phyloP scores from a whole-genome alignment of 2,113 vertebrate species.

The Rattus norvegicus region GRCr8 NC_086024.1:33139001-33139500 shows the following conservation, averaged over 20 bases:
- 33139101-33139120: conserved; percentile 1
- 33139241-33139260: not conserved
- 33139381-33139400: not conserved
- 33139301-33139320: too few species aligned
- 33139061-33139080: not conserved
- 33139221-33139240: not conserved
- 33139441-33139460: not conserved
- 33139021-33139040: not conserved
- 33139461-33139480: not conserved
- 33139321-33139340: too few species aligned
- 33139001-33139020: not conserved
- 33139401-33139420: not conserved
- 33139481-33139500: not conserved
- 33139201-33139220: not conserved
- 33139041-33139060: not conserved
- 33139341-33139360: not conserved
- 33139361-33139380: not conserved
- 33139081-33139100: not conserved
- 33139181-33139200: not conserved
- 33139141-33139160: not conserved
- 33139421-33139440: not conserved
- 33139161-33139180: not conserved
- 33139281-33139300: too few species aligned
- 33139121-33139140: conserved; percentile 29
- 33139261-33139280: too few species aligned